A percentile compares a stretch with the other conserved stretches of the same genome.
These are phyloP conservation scores for Chaetodon trifascialis DNA, from an alignment of 2,113 vertebrate species.

Conservation along the genomic window DNA sequence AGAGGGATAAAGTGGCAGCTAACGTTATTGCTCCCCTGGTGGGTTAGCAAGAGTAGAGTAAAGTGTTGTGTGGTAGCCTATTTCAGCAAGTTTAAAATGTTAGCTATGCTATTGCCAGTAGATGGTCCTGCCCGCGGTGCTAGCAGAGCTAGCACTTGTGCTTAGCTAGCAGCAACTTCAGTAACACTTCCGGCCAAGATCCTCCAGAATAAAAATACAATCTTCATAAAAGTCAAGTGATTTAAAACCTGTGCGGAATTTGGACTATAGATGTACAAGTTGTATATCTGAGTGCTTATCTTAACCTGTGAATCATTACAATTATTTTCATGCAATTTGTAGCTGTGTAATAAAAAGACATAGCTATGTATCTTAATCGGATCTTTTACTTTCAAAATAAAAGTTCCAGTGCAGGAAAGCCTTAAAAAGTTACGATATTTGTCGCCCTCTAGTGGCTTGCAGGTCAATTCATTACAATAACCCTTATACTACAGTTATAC, in stretches of 20 bases:
- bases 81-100: constrained; percentile 23
- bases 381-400: constrained; percentile 29
- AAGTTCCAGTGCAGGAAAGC: neutral
- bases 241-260: neutral
- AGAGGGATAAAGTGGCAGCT: neutral
- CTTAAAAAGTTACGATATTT: neutral
- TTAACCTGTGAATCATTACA: neutral
- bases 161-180: neutral
- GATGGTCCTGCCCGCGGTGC: constrained; percentile 1
- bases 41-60: neutral
- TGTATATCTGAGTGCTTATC: neutral
- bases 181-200: constrained; percentile 33
- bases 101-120: constrained; percentile 47
- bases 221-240: neutral
- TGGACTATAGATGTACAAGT: neutral
- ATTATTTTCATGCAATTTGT: neutral
- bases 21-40: neutral
- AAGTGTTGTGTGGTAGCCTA: neutral
- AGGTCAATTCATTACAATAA: too few species aligned
- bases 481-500: too few species aligned
- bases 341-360: too few species aligned
- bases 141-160: constrained; percentile 11
- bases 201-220: constrained; percentile 28
- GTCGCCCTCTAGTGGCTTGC: constrained; percentile 32
- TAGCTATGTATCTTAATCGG: too few species aligned